Base-by-base conservation (phyloP, 2,888 invertebrate species). In the Allygus modestus region DNA sequence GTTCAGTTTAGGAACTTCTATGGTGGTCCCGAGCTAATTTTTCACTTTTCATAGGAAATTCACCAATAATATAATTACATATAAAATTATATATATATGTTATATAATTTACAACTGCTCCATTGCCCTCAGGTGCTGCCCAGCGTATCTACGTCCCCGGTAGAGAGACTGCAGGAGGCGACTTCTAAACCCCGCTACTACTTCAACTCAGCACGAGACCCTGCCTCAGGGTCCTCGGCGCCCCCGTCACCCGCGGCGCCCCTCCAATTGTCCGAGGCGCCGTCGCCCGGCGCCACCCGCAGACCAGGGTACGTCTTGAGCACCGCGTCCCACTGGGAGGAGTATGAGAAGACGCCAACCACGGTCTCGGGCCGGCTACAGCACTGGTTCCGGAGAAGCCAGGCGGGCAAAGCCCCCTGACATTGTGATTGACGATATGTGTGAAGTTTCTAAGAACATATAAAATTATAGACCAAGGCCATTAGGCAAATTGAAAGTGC, bases 281-380 rank as follows among this genome's bases (percentile, higher is more conserved):
- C 75, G 2, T 46, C 77, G n/a, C 81, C 79, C 33, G 43, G 77
- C 28, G 58, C 84, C 28, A 93, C 84, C 28, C 93, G 93, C 0
- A 95, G 95, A 89, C 95, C 95, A 0, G 95, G 95, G 1, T 95
- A 93, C 88, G 95, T 95, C 0, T 93, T 94, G 88, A 95, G 95
- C 88, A 93, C 94, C 0, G 95, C 94, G 0, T 93, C 93, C 86
- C 92, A 93, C 87, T 95, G 95, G 95, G 91, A 91, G 1, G 86
- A 87, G 71, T 71, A 87, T 33, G 71, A 71, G 43, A 73, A 71
- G 20, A 11, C 51, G 1, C 83, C 75, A 2, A 37, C 75, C n/a
- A 75, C 54, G 0, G 75, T 75, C 5, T 75, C 83, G 4, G 83
- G 73, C 23, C 31, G 75, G 0, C 23, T 75, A 5, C 83, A 83